Evolutionary conservation across 1,140 invertebrate species (phyloP).

Genomic region (Cydia splendana): DNA sequence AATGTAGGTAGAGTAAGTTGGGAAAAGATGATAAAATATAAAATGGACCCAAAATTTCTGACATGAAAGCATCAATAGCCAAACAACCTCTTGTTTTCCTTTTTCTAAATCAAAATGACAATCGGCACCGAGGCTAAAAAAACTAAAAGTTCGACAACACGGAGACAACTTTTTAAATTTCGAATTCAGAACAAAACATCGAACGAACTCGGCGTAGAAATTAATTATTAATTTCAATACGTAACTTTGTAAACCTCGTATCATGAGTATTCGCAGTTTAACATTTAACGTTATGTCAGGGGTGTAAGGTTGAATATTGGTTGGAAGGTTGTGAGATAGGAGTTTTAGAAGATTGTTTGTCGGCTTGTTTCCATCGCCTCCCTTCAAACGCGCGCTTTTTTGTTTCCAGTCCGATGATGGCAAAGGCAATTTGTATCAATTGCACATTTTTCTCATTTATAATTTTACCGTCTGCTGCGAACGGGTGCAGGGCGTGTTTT

Average conservation of each 20-base stretch:
- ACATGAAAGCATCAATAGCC: constrained; percentile 7
- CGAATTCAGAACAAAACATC: constrained; percentile 74
- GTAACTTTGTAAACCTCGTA: neutral
- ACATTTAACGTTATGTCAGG: neutral
- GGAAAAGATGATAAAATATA: neutral
- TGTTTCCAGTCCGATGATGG: constrained; percentile 62
- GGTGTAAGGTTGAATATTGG: neutral
- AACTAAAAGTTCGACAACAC: constrained; percentile 23
- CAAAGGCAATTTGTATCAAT: constrained; percentile 63
- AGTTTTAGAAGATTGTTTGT: neutral
- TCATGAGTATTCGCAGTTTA: neutral
- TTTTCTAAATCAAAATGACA: constrained; percentile 25
- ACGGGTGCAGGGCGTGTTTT: neutral
- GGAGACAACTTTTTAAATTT: constrained; percentile 71
- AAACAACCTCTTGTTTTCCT: neutral
- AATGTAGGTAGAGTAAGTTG: neutral
- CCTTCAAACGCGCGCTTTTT: constrained; percentile 48
- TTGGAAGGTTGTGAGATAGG: neutral
- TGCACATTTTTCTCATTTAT: constrained; percentile 40
- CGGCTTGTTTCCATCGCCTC: constrained; percentile 56
- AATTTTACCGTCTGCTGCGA: constrained; percentile 29
- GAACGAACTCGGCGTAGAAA: constrained; percentile 65
- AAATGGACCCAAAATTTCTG: neutral
- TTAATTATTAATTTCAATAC: constrained; percentile 68
- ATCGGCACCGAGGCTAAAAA: constrained; percentile 36